Conservation (phyloP, 2,797 vertebrate species). For the Pagetopsis macropterus region DNA sequence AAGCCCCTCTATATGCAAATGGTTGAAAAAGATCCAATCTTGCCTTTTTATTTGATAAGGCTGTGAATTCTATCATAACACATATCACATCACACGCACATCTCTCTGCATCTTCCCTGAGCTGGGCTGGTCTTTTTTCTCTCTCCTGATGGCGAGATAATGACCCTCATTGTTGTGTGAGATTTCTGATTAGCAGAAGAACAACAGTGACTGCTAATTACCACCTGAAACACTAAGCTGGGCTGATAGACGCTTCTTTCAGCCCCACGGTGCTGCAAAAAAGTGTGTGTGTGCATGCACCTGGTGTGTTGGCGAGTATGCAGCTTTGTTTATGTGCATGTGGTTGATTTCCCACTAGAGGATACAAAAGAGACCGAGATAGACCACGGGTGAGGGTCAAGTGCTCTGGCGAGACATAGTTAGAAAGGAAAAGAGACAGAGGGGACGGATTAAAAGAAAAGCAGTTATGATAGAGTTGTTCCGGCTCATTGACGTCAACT, state of each 20-base stretch:
- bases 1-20: constrained; percentile 65
- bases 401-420: constrained; percentile 48
- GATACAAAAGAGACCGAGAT: constrained; percentile 59
- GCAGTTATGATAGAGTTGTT: constrained; percentile 49
- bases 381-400: constrained; percentile 52
- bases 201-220: constrained; percentile 84
- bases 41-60: constrained; percentile 64
- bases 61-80: constrained; percentile 65
- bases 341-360: constrained; percentile 64
- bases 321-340: constrained; percentile 51
- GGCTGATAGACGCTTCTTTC: constrained; percentile 72
- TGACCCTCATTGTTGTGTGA: constrained; percentile 75
- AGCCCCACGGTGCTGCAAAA: constrained; percentile 50
- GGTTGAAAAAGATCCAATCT: constrained; percentile 75
- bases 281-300: constrained; percentile 1
- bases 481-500: constrained; percentile 16
- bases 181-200: constrained; percentile 81
- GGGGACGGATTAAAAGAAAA: constrained; percentile 44
- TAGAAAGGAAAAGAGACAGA: constrained; percentile 42
- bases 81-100: constrained; percentile 48
- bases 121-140: constrained; percentile 59
- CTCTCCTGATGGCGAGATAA: constrained; percentile 75
- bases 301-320: constrained; percentile 13
- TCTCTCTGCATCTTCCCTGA: constrained; percentile 39
- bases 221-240: constrained; percentile 77